Percentiles rank a stretch among this genome's conserved stretches.
Conservation (phyloP, 2,888 invertebrate species). For the Limnephilus auricula region DNA sequence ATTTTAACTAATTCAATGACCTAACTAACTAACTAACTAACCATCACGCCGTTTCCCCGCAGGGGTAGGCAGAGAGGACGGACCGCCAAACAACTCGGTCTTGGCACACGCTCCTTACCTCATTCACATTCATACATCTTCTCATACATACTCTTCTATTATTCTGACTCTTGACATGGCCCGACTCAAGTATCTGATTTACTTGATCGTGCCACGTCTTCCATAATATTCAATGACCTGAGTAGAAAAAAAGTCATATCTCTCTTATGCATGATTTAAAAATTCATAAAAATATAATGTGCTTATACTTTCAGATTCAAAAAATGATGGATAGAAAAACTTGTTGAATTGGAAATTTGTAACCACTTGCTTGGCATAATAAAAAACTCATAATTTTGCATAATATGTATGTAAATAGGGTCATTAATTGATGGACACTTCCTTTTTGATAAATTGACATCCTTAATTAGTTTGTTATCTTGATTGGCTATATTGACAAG, state of each 20-base stretch:
- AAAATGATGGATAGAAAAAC: conserved; percentile 13
- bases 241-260: not conserved
- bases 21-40: no score
- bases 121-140: no score
- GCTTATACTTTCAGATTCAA: no score
- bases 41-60: no score
- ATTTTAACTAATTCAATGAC: not conserved
- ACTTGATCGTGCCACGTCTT: no score
- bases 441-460: not conserved
- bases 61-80: no score
- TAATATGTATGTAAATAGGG: conserved; percentile 28
- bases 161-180: no score
- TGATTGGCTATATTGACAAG: not conserved
- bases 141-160: no score
- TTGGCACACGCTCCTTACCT: no score
- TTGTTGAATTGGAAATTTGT: not conserved
- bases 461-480: not conserved
- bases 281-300: not conserved
- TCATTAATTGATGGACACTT: not conserved
- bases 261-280: not conserved
- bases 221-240: no score
- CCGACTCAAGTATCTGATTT: no score
- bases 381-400: not conserved
- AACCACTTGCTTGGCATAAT: not conserved
- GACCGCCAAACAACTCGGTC: no score